Conservation (phyloP, 2,888 invertebrate species). For the Zygothrica quintamaculata region DNA sequence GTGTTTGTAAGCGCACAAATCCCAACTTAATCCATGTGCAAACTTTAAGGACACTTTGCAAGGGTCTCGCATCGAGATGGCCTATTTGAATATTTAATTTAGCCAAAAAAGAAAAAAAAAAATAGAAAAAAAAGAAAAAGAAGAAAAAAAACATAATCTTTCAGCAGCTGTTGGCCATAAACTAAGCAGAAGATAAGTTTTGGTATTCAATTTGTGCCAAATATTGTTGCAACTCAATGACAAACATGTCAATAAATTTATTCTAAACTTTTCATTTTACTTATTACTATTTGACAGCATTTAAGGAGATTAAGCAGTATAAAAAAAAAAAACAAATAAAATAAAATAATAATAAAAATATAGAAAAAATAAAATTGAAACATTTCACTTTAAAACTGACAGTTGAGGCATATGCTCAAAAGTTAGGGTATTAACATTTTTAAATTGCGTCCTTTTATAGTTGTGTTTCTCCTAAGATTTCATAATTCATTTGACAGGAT, state of each 20-base stretch:
- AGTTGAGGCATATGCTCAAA: no score
- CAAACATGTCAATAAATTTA: slow-evolving; percentile 20
- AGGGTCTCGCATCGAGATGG: slow-evolving; percentile 49
- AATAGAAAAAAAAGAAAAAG: no score
- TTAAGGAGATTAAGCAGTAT: not conserved
- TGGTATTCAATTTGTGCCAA: slow-evolving; percentile 42
- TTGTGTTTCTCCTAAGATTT: not conserved
- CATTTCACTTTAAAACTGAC: no score
- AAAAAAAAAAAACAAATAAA: no score
- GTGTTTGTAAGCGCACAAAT: slow-evolving; percentile 57
- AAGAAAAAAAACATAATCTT: no score
- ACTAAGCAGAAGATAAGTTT: slow-evolving; percentile 36
- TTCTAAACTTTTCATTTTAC: slow-evolving; percentile 8
- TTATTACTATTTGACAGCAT: slow-evolving; percentile 3
- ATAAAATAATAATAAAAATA: no score
- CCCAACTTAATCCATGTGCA: slow-evolving; percentile 71
- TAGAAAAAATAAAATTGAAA: no score
- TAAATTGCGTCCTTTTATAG: not conserved
- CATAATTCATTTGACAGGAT: slow-evolving; percentile 41
- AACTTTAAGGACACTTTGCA: slow-evolving; percentile 73
- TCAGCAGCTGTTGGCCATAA: slow-evolving; percentile 53
- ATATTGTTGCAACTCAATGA: slow-evolving; percentile 34
- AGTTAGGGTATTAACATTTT: not conserved
- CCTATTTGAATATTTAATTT: slow-evolving; percentile 69
- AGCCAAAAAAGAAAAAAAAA: no score